Percentiles rank a stretch among this genome's conserved stretches.
phyloP scores from a whole-genome alignment of 1,140 invertebrate genomes.

The Orchesella cincta region DNA sequence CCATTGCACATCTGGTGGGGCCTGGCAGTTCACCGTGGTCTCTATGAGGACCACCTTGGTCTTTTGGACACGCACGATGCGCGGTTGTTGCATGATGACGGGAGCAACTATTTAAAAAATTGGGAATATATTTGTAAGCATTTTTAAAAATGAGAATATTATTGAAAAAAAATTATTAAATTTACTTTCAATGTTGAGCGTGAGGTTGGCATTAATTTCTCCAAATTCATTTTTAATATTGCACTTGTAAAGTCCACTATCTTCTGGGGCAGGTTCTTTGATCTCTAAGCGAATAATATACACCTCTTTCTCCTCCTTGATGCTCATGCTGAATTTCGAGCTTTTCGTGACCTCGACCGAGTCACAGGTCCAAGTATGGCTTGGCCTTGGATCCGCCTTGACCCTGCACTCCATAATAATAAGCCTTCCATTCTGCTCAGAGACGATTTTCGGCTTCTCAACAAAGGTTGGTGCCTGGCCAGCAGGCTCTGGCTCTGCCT shows the following conservation, averaged over 20 bases:
- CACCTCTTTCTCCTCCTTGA: conserved; percentile 78
- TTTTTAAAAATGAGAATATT: conserved; percentile 4
- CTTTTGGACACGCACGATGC: conserved; percentile 83
- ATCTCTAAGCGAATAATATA: conserved; percentile 89
- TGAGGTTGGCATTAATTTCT: conserved; percentile 93
- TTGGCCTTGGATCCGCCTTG: conserved; percentile 88
- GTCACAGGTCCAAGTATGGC: conserved; percentile 89
- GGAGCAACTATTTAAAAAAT: conserved; percentile 71
- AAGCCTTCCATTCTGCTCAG: conserved; percentile 90
- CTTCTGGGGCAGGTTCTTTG: conserved; percentile 86
- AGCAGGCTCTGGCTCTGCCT: conserved; percentile 86
- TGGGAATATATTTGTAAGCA: neutral
- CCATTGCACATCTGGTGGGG: conserved; percentile 85
- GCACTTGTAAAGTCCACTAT: conserved; percentile 97
- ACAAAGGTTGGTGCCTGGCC: conserved; percentile 96
- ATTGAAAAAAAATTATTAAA: conserved; percentile 48
- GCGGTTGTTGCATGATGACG: conserved; percentile 88
- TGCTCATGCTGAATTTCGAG: conserved; percentile 74
- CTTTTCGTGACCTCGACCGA: conserved; percentile 75
- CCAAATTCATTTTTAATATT: conserved; percentile 94
- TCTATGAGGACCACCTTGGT: conserved; percentile 87
- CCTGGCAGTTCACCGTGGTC: conserved; percentile 83
- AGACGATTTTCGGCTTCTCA: conserved; percentile 93
- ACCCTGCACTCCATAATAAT: conserved; percentile 98
- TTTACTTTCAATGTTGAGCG: conserved; percentile 96